A percentile compares a stretch with the other conserved stretches of the same genome.
Conservation (phyloP, 1,140 invertebrate genomes). For the Matsumurasca onukii region DNA sequence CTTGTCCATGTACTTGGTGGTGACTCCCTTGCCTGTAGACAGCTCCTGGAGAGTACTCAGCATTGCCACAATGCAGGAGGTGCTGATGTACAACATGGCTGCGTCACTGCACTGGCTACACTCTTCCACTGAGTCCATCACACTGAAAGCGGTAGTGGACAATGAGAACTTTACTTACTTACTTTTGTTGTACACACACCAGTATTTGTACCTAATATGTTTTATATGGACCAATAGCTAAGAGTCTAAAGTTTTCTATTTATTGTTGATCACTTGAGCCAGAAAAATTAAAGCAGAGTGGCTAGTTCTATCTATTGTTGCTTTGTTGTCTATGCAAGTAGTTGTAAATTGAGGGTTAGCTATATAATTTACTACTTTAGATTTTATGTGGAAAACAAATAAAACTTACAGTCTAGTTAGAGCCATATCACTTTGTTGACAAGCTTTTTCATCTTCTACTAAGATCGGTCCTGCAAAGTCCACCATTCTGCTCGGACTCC, state of each 20-base stretch:
- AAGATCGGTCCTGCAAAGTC: constrained; percentile 68
- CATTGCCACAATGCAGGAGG: constrained; percentile 81
- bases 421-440: constrained; percentile 83
- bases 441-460: constrained; percentile 70
- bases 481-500: constrained; percentile 68
- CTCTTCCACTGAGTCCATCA: constrained; percentile 91
- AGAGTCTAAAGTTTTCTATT: background rate
- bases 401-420: constrained; percentile 80
- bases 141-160: constrained; percentile 61
- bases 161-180: constrained; percentile 33
- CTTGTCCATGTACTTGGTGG: constrained; percentile 54
- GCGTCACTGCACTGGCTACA: constrained; percentile 67
- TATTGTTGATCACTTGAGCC: no score
- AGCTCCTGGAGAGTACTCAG: constrained; percentile 80
- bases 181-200: background rate
- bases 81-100: constrained; percentile 73
- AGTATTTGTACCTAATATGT: no score
- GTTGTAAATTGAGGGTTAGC: no score
- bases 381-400: background rate
- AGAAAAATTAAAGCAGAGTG: no score
- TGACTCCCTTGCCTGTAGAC: constrained; percentile 66
- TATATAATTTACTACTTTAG: background rate
- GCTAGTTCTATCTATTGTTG: no score
- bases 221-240: background rate
- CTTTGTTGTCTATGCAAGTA: no score